These are phyloP conservation scores for Eretmochelys imbricata DNA, from an alignment of 2,113 vertebrate species.

Conservation along the genomic window DNA sequence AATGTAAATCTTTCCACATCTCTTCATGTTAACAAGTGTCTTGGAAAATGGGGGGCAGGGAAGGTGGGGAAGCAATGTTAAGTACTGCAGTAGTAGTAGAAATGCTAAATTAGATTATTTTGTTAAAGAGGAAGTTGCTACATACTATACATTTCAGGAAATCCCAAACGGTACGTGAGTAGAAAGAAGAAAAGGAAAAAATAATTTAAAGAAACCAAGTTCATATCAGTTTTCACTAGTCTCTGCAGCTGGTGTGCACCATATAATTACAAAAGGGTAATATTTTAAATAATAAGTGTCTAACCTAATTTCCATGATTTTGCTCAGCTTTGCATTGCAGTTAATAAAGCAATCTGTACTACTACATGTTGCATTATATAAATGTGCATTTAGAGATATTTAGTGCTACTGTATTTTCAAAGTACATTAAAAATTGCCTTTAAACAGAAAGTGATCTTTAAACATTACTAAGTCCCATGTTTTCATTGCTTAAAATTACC, in stretches of 20 bases:
- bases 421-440: background rate
- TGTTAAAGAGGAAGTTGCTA: conserved; percentile 10
- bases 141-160: background rate
- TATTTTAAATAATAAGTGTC: background rate
- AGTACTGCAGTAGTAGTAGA: background rate
- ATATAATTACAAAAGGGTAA: background rate
- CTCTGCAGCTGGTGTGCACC: background rate
- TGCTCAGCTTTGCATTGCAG: background rate
- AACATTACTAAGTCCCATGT: conserved; percentile 14
- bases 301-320: background rate
- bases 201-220: background rate
- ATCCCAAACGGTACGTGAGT: background rate
- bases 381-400: background rate
- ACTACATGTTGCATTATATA: background rate
- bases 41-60: background rate
- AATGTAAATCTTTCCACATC: conserved; percentile 43
- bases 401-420: background rate
- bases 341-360: background rate
- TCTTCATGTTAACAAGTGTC: background rate
- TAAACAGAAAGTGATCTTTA: conserved; percentile 36
- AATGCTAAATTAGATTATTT: conserved; percentile 36
- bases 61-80: background rate
- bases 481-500: conserved; percentile 46
- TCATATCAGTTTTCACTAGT: background rate
- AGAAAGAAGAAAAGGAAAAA: conserved; percentile 6